A percentile compares a stretch with the other conserved stretches of the same genome.
Conservation (phyloP, 2,797 vertebrate genomes). For the Hydrocynus forskahlii region DNA sequence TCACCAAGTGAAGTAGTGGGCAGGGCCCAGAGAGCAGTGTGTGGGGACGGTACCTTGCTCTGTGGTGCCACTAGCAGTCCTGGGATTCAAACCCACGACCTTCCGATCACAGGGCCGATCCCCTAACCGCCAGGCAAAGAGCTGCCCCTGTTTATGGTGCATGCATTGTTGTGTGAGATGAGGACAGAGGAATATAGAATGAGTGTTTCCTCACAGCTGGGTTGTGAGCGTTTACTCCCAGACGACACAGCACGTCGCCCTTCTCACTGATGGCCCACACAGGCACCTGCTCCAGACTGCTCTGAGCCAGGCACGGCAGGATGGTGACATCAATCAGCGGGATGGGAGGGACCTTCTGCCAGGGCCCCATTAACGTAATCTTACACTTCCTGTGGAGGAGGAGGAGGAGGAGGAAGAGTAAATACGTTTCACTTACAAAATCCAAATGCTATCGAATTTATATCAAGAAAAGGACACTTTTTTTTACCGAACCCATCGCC, state of each 20-base stretch:
- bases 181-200: background rate
- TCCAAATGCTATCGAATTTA: background rate
- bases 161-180: background rate
- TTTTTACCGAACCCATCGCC: constrained; percentile 90
- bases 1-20: no score
- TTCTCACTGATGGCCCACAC: constrained; percentile 96
- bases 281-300: constrained; percentile 78
- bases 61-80: no score
- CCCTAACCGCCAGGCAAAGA: no score
- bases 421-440: no score
- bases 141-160: background rate
- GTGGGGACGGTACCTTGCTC: no score
- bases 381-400: constrained; percentile 86
- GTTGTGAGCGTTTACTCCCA: constrained; percentile 84
- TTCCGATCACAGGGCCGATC: no score
- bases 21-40: no score
- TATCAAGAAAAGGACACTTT: no score
- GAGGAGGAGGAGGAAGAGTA: no score
- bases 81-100: no score
- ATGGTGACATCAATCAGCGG: constrained; percentile 88
- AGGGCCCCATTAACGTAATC: constrained; percentile 87
- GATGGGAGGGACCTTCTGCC: constrained; percentile 91
- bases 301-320: constrained; percentile 83
- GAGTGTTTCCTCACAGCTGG: constrained; percentile 64
- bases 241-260: constrained; percentile 93